Evolutionary conservation across 2,113 vertebrate species (phyloP), one percentile per base, ranked within the genome.

Genomic region (Sylvia atricapilla): DNA sequence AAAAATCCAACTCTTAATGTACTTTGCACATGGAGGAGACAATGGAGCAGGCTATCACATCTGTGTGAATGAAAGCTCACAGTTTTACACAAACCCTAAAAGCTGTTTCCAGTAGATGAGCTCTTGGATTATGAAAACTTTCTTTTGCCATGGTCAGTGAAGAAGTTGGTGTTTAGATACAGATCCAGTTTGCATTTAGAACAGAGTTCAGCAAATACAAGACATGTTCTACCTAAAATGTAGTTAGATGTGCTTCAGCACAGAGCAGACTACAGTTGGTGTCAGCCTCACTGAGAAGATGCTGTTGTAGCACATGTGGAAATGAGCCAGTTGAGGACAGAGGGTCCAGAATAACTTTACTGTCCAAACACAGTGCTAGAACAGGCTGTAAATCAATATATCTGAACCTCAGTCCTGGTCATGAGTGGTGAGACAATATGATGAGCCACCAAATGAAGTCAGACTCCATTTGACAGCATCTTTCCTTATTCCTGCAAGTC

Each of bases 11-110:
- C 11, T 85, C 16, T 78, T 78, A 50, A 44, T 35, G 15, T 64
- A 35, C 18, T 84, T 80, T 7, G 27, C 41, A 44, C 13, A 21
- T 7, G 14, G 27, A 69, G 66, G 23, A 82, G 50, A 18, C 2
- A 2, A 6, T 56, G 18, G n/a, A 79, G 28, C 2, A 6, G 27
- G 11, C 44, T 73, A 0, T 69, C 27, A 10, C 28, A 19, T 46
- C 52, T 55, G 2, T 35, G 22, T 39, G 35, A 84, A 41, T 56
- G 30, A 59, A 68, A 75, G 13, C 9, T 55, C 24, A 12, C n/a
- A 8, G 18, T 66, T 93, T 47, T 30, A 44, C 9, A 15, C 20
- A 43, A 37, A 21, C 28, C 13, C 8, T 73, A 7, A 2, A 3
- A 37, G 24, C 41, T 37, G 2, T n/a, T 41, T 73, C 21, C 64